A percentile compares a stretch with the other conserved stretches of the same genome.
Evolutionary conservation across 2,797 vertebrate species (phyloP).

Genomic region (Heliangelus exortis): DNA sequence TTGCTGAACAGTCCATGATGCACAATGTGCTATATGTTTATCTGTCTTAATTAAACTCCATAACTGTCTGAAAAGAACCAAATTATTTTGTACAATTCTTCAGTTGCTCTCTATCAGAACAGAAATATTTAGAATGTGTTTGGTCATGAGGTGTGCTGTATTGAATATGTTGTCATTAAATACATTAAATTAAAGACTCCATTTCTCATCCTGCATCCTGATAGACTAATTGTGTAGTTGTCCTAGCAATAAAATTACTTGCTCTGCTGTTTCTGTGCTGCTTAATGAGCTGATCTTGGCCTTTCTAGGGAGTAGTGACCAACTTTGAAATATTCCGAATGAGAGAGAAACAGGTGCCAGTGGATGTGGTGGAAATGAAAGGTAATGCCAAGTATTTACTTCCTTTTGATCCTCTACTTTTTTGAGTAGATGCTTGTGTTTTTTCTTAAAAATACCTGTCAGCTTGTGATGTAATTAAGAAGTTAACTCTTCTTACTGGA

Average conservation of each 20-base stretch:
- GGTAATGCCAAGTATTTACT: slow-evolving; percentile 74
- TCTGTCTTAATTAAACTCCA: not conserved
- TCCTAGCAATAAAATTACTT: not conserved
- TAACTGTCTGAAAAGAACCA: not conserved
- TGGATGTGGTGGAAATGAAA: slow-evolving; percentile 99
- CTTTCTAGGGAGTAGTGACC: slow-evolving; percentile 93
- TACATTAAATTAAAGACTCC: not conserved
- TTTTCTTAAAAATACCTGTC: not conserved
- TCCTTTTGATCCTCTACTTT: not conserved
- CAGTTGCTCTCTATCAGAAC: not conserved
- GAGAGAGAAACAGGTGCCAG: slow-evolving; percentile 98
- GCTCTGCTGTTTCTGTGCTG: not conserved
- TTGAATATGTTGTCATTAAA: not conserved
- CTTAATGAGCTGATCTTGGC: not conserved
- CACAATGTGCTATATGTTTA: not conserved
- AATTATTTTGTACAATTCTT: not conserved
- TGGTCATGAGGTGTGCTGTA: not conserved
- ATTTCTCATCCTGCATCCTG: not conserved
- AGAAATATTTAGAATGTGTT: not conserved
- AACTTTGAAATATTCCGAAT: slow-evolving; percentile 99
- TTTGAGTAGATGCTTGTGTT: not conserved
- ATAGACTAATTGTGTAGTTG: not conserved
- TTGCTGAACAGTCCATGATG: not conserved
- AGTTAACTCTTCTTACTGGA: not conserved
- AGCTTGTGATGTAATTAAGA: not conserved